phyloP scores from a whole-genome alignment of 2,888 invertebrate genomes.

The Dynastes grantii region DNA sequence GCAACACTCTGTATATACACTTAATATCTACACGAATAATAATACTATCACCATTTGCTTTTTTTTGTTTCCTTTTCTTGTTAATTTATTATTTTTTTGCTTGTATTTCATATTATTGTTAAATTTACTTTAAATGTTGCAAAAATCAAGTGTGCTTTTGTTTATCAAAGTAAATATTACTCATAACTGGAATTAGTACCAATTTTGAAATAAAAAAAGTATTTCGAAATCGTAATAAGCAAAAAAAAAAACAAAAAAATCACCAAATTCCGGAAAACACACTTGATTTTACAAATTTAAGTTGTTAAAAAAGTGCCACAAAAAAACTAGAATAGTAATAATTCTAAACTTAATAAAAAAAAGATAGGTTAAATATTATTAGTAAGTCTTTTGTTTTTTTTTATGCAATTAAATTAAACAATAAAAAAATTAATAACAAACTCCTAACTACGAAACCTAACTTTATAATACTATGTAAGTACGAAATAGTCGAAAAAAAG shows the following conservation, averaged over 20 bases:
- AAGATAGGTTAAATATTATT: neutral
- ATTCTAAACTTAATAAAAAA: neutral
- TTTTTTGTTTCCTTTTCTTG: slow-evolving; percentile 20
- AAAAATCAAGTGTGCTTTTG: neutral
- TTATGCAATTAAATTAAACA: too few species aligned
- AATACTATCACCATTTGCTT: slow-evolving; percentile 41
- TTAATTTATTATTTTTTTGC: slow-evolving; percentile 6
- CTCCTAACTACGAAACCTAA: too few species aligned
- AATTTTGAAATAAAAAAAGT: neutral
- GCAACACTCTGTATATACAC: neutral
- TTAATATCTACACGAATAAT: slow-evolving; percentile 24
- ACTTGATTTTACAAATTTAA: slow-evolving; percentile 10
- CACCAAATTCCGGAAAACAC: neutral
- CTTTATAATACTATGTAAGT: too few species aligned
- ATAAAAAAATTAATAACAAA: too few species aligned
- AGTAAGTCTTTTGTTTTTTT: too few species aligned
- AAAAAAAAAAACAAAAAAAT: neutral
- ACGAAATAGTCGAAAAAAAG: too few species aligned
- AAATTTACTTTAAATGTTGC: neutral
- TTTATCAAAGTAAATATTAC: too few species aligned
- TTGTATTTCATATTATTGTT: neutral
- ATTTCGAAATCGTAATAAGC: neutral
- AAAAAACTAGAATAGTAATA: neutral
- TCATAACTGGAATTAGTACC: too few species aligned
- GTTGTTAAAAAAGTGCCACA: too few species aligned